Base-by-base conservation (phyloP, 2,888 invertebrate species). In the Tetrapedia diversipes region DNA sequence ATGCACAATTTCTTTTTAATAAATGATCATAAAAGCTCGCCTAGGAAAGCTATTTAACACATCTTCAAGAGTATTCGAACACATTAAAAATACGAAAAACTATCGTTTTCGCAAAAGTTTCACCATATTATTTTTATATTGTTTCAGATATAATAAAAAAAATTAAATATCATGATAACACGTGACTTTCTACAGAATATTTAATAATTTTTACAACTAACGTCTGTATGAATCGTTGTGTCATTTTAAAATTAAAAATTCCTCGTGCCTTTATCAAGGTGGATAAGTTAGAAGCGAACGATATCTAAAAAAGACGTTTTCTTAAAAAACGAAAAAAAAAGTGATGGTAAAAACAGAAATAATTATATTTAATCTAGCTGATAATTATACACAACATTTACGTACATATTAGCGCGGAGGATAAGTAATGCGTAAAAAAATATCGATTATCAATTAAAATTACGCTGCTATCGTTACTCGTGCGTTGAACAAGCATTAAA, bases 391-490 rank as follows among this genome's bases (percentile, higher is more conserved):
- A 61, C 41, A 65, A 72, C 65, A 14, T 67, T 73, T 60, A 65
- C 63, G 59, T 73, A 54, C 43, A 60, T 53, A 39, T 65, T 59
- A 54, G 59, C 64, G 47, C 41, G 65, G 53, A 64, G 34, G 51
- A 67, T 81, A 81, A 73, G 79, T 82, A 70, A 78, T 75, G 72
- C 63, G 71, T 73, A 64, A 82, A 56, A 67, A 72, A 79, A 69
- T 72, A 78, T 69, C 66, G 82, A 81, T 73, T 64, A 79, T 56
- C 41, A 41, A 68, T 70, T 81, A 81, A 82, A 82, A 82, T 71
- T 79, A 77, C 71, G 47, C 66, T 66, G 43, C 60, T 68, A 37
- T 56, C 45, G 59, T 54, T 63, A 59, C 68, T 54, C 74, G 66
- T 74, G 63, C 45, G 67, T 22, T 47, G 57, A 24, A 53, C 53